phyloP scores from a whole-genome alignment of 2,797 vertebrate genomes.

The Pangasius mekongensis region DNA sequence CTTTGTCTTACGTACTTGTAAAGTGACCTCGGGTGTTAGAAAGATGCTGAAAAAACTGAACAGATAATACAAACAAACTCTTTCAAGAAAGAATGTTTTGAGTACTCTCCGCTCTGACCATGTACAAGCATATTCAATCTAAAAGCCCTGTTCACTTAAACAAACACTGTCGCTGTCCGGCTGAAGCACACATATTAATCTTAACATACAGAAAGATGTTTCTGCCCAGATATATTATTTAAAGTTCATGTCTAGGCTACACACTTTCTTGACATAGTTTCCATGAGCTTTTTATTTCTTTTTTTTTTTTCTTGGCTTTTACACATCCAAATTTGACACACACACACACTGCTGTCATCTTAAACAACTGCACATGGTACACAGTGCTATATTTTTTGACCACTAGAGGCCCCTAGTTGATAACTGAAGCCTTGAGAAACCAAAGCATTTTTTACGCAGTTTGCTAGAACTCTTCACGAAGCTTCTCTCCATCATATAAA shows the following conservation, averaged over 20 bases:
- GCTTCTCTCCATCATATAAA: not conserved
- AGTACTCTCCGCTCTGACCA: not conserved
- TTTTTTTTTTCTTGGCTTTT: not conserved
- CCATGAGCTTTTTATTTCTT: no score
- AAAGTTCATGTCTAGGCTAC: not conserved
- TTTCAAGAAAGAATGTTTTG: not conserved
- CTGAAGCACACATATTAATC: not conserved
- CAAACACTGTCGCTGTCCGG: not conserved
- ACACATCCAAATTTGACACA: not conserved
- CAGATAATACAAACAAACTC: not conserved
- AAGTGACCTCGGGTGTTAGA: not conserved
- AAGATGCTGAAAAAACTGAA: not conserved
- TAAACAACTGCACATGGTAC: not conserved
- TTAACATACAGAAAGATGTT: not conserved
- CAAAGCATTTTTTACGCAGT: not conserved
- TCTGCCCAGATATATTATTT: not conserved
- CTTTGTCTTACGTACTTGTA: not conserved
- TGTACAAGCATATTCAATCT: not conserved
- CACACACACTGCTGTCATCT: not conserved
- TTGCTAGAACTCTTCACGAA: not conserved
- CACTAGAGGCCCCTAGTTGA: slow-evolving; percentile 5
- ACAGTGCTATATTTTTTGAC: not conserved
- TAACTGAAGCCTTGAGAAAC: not conserved
- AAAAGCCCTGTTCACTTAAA: not conserved
- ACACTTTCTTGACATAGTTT: not conserved